A percentile compares a stretch with the other conserved stretches of the same genome.
These are phyloP conservation scores for Cheilosia vernalis DNA, from an alignment of 2,888 invertebrate genomes.

Conservation along the genomic window DNA sequence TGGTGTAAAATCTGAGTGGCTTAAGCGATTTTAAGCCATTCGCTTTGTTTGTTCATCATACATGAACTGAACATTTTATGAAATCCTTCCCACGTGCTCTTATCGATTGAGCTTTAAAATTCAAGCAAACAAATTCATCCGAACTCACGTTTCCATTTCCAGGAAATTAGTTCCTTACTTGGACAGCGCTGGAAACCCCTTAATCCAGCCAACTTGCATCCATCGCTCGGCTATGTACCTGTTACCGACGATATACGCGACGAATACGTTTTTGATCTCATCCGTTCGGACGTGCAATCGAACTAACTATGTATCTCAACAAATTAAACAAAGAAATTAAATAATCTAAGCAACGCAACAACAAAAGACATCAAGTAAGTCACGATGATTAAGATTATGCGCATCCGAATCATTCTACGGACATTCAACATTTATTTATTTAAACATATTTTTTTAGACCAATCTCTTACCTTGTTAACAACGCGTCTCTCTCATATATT, in stretches of 20 bases:
- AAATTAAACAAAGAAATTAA: slow-evolving; percentile 8
- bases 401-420: slow-evolving; percentile 26
- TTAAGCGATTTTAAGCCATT: no score
- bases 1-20: no score
- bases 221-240: slow-evolving; percentile 80
- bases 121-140: background rate
- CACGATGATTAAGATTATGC: slow-evolving; percentile 21
- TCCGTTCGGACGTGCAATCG: slow-evolving; percentile 80
- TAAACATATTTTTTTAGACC: slow-evolving; percentile 25
- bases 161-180: slow-evolving; percentile 82
- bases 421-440: slow-evolving; percentile 37
- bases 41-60: no score
- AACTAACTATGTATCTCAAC: slow-evolving; percentile 57
- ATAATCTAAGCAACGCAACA: slow-evolving; percentile 48
- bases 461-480: slow-evolving; percentile 42
- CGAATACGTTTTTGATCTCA: slow-evolving; percentile 82
- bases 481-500: slow-evolving; percentile 49
- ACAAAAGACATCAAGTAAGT: slow-evolving; percentile 70
- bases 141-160: background rate
- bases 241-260: slow-evolving; percentile 82
- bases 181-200: slow-evolving; percentile 82
- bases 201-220: slow-evolving; percentile 79
- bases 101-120: background rate
- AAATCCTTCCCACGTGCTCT: background rate
- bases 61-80: background rate